Conservation (phyloP, 2,888 invertebrate genomes). For the Nemotelus nigrinus region DNA sequence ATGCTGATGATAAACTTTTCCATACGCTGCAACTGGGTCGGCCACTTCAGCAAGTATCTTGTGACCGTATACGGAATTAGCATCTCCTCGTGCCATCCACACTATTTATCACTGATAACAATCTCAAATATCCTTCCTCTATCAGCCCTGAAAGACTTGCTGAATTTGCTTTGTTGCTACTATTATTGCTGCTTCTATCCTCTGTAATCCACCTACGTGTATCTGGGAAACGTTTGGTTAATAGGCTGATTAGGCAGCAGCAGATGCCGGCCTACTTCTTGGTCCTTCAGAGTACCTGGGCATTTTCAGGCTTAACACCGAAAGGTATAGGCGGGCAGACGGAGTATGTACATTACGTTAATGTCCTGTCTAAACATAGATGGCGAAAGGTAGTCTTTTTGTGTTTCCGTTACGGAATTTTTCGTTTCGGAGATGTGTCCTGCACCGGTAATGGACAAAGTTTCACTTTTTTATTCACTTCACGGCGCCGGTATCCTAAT, state of each 20-base stretch:
- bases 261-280: constrained; percentile 10
- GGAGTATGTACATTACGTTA: constrained; percentile 32
- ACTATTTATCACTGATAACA: constrained; percentile 39
- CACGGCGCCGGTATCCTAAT: constrained; percentile 46
- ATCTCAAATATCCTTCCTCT: constrained; percentile 24
- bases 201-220: background rate
- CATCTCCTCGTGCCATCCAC: background rate
- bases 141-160: constrained; percentile 2
- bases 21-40: background rate
- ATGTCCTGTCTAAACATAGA: constrained; percentile 27
- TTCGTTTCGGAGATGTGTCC: constrained; percentile 20
- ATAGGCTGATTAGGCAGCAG: constrained; percentile 25
- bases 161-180: background rate
- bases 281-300: background rate
- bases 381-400: constrained; percentile 24
- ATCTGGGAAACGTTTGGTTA: constrained; percentile 1
- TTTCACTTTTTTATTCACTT: constrained; percentile 48
- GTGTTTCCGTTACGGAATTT: background rate
- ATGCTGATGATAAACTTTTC: constrained; percentile 9
- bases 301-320: background rate
- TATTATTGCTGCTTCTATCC: constrained; percentile 8
- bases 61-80: background rate
- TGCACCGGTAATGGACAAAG: constrained; percentile 45
- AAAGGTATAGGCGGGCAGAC: background rate
- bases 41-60: constrained; percentile 1